Evolutionary conservation across 2,113 vertebrate genomes (phyloP).

Genomic region (Heptranchias perlo): DNA sequence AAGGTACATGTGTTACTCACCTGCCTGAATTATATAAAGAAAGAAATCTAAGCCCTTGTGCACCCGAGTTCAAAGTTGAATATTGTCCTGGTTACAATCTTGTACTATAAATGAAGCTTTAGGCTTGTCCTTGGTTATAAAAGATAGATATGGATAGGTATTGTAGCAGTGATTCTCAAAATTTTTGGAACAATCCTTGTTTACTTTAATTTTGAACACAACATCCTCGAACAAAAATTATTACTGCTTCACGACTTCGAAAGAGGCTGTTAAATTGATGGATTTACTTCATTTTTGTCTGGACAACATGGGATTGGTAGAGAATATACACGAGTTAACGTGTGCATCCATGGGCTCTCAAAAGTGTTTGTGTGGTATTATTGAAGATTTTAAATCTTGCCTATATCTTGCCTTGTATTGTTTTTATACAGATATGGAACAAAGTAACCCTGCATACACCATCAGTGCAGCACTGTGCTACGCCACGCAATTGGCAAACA

Average conservation of each 20-base stretch:
- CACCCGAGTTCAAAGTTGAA: background rate
- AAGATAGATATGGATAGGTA: background rate
- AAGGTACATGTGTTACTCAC: background rate
- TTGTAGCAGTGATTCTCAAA: background rate
- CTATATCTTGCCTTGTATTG: background rate
- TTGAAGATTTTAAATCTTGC: background rate
- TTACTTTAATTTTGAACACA: background rate
- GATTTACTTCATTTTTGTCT: background rate
- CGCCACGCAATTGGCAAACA: constrained; percentile 84
- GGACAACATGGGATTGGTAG: background rate
- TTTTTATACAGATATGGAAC: constrained; percentile 74
- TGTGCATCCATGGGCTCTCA: background rate
- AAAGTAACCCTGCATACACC: constrained; percentile 87
- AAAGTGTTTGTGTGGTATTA: background rate
- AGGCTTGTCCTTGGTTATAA: background rate
- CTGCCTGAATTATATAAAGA: background rate
- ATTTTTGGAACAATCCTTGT: background rate
- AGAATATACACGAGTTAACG: background rate
- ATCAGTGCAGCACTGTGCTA: constrained; percentile 94
- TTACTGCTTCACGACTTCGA: background rate
- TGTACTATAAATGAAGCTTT: background rate
- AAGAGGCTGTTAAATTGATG: background rate
- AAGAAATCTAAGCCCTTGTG: background rate
- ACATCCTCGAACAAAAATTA: background rate
- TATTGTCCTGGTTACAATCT: background rate